These are phyloP conservation scores for Megastigmus dorsalis DNA, from an alignment of 2,888 invertebrate genomes.

Conservation along the genomic window DNA sequence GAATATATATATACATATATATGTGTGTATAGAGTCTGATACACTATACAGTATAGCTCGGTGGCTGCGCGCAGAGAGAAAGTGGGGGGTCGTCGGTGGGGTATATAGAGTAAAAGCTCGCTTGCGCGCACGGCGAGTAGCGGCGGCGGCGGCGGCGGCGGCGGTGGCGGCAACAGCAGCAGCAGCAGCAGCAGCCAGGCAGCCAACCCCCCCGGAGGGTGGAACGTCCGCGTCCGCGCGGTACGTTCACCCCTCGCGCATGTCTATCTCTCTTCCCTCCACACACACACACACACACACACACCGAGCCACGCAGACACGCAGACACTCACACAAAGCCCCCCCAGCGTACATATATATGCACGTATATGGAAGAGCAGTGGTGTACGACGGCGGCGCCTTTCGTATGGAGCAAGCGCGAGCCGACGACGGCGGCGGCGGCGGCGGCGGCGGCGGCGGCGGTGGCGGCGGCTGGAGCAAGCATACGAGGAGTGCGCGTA, in stretches of 20 bases:
- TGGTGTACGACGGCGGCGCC: not conserved
- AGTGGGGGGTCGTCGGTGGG: too few relatives aligned
- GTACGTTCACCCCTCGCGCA: slow-evolving; percentile 23
- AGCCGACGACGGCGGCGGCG: not conserved
- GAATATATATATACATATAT: too few relatives aligned
- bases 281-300: not conserved
- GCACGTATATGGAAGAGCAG: not conserved
- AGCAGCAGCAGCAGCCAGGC: slow-evolving; percentile 49
- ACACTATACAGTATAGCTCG: too few relatives aligned
- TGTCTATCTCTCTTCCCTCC: not conserved
- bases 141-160: too few relatives aligned
- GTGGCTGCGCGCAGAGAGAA: too few relatives aligned
- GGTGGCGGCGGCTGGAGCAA: not conserved
- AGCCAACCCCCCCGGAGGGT: slow-evolving; percentile 41
- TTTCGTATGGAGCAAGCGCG: not conserved
- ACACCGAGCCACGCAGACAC: not conserved
- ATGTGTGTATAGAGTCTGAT: too few relatives aligned
- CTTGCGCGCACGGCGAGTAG: too few relatives aligned
- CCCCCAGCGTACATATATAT: too few relatives aligned
- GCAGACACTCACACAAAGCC: not conserved
- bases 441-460: not conserved
- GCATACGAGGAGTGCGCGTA: too few relatives aligned
- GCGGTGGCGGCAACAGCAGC: slow-evolving; percentile 50
- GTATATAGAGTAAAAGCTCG: too few relatives aligned
- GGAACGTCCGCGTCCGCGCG: not conserved